Evolutionary conservation across 2,113 vertebrate species (phyloP), one percentile per base, ranked within the genome.

Genomic region (Vireo altiloquus): DNA sequence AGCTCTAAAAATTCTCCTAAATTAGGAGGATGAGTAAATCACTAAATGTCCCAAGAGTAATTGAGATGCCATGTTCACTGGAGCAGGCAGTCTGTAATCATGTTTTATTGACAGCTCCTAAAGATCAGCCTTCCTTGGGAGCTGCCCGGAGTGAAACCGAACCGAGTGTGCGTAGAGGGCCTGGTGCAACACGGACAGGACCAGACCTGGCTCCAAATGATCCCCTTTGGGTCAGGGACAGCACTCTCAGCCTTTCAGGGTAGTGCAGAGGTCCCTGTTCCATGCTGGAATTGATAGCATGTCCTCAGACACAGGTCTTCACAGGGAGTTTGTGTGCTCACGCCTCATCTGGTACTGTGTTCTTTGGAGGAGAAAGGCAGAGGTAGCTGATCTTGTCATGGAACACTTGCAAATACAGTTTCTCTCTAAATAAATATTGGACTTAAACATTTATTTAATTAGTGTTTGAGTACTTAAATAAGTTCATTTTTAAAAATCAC

Each of bases 41-140:
- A 83, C 71, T 69, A 61, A 77, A 57, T 86, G 80, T 77, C 92
- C 85, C 88, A 72, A 15, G 71, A 93, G 88, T 86, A 93, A 92
- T 82, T 86, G 74, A 92, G 79, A 90, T 92, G 82, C 75, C 81
- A 4, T 39, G 82, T 94, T 94, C 75, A 66, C 37, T 74, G 82
- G 46, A 88, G 92, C 95, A 80, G 82, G 68, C 59, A 65, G 66
- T 75, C 70, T 60, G n/a, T 86, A 94, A 95, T 93, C 85, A 70
- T 23, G 1, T 86, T 93, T 80, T 97, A 96, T 88, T 90, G 96
- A 77, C 92, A 92, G 10, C n/a, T 83, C 64, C 82, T 92, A 54
- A 92, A 95, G 90, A 91, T 94, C 79, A 69, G 37, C 50, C 40
- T 93, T 82, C 37, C 90, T 87, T 70, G 35, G 69, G 90, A 93